Base-by-base conservation (phyloP, 2,888 invertebrate species). In the Hyles lineata region DNA sequence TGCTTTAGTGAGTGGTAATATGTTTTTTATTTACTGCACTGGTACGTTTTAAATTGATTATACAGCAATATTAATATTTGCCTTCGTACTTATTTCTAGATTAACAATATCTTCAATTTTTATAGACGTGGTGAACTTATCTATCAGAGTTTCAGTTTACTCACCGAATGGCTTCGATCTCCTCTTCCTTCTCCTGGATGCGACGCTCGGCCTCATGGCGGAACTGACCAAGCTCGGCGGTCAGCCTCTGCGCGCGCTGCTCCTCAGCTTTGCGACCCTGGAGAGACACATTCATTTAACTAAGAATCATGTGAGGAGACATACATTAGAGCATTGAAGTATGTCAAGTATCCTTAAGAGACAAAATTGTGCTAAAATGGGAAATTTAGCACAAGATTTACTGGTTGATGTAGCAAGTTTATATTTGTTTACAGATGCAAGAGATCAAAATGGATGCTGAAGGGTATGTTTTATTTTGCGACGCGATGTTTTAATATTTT, bases 141-240 rank as follows among this genome's bases (percentile, higher is more conserved):
- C 11, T 35, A 11, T 43, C 2, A 19, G 15, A 43, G 29, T 7
- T 23, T 52, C 19, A 70, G 25, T 55, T 0, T 55, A 58, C 97
- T 97, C 93, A 99, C 99, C 99, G 98, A 91, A 99, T 98, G 84
- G 97, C 95, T 95, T 99, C 99, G 89, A 99, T 97, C 95, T 99
- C 99, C 91, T 99, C 99, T 84, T 99, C 99, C 96, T 99, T 99
- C 96, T 99, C 99, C 82, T 97, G 97, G 86, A 99, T 96, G 88
- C 99, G 98, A 92, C 98, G 98, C 95, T 99, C 99, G 89, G 98
- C 98, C 87, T 99, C 99, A 91, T 98, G 98, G 86, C 99, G 98
- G 96, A 98, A 98, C 94, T 98, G 98, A 82, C 97, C 97, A 86
- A 99, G 96, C 90, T 99, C 99, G 83, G 99, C 97, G 77, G 98